Base-by-base conservation (phyloP, 1,140 invertebrate genomes). In the Leptinotarsa defecta region DNA sequence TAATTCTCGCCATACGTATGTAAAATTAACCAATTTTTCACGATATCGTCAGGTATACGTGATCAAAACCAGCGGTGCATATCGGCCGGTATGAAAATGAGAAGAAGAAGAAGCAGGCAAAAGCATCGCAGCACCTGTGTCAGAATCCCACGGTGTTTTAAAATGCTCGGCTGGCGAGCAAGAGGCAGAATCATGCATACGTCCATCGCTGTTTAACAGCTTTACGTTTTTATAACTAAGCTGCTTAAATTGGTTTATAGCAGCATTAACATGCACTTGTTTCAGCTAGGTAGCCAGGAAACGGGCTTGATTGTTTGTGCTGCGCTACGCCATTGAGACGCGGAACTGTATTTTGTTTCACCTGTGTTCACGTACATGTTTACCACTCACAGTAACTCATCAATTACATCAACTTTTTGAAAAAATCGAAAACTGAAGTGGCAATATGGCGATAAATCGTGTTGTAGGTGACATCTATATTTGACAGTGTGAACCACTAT, bases 61-160 rank as follows among this genome's bases (percentile, higher is more conserved):
- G 52, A 17, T 19, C 52, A 19, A 19, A 57, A 3, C 52, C 52
- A 57, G n/a, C 52, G 52, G 52, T 57, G 52, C 52, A 57, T 57
- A 57, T 57, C 52, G 52, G 34, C 8, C 34, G n/a, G 52, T 57
- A 57, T 57, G 52, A 57, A 57, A 57, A 57, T 57, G 52, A 57
- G 52, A 57, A 57, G 52, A 52, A 27, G 49, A 57, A 57, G 52
- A 57, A 57, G 52, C 52, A 57, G 52, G 52, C 17, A 57, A 57
- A 1, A 70, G 68, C 68, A 70, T 52, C 43, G 11, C 34, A 48
- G 75, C 77, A 80, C 79, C 76, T 78, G 64, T 65, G 77, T 76
- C 49, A 78, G 64, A 52, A 74, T 80, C 79, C 75, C 79, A 80
- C 79, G 79, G 77, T 76, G 65, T 76, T 69, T 76, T 61, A 67